Conservation (phyloP, 2,797 vertebrate genomes). For the Halcyon smyrnensis region DNA sequence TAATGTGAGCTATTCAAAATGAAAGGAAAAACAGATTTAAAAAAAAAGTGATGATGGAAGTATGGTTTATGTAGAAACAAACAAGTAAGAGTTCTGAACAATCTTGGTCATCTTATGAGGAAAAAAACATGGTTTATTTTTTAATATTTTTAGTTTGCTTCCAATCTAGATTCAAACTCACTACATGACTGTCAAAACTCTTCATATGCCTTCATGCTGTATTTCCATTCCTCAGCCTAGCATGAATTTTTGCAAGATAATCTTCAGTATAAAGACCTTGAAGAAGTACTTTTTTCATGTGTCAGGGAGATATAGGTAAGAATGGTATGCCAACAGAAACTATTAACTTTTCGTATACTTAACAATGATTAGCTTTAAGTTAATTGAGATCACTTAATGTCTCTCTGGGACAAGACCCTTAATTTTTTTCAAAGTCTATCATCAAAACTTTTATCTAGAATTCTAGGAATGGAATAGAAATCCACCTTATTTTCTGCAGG, state of each 20-base stretch:
- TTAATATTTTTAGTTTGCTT: neutral
- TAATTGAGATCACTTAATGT: constrained; percentile 34
- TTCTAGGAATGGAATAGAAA: neutral
- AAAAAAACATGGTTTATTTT: neutral
- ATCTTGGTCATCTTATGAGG: neutral
- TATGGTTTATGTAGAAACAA: neutral
- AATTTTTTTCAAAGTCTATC: neutral
- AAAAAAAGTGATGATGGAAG: neutral
- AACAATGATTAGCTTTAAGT: constrained; percentile 32
- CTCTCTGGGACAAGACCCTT: neutral
- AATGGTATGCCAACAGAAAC: neutral
- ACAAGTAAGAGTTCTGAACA: neutral
- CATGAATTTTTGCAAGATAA: neutral
- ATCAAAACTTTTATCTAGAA: neutral
- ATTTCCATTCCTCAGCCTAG: neutral
- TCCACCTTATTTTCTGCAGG: constrained; percentile 1
- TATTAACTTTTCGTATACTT: constrained; percentile 17
- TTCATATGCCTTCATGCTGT: neutral
- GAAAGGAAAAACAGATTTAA: neutral
- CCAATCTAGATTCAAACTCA: neutral
- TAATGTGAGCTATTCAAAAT: neutral
- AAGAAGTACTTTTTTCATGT: neutral
- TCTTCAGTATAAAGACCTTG: neutral
- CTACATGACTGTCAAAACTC: neutral
- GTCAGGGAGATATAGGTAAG: neutral